Evolutionary conservation across 1,140 invertebrate species (phyloP).

Genomic region (Saccostrea echinata): DNA sequence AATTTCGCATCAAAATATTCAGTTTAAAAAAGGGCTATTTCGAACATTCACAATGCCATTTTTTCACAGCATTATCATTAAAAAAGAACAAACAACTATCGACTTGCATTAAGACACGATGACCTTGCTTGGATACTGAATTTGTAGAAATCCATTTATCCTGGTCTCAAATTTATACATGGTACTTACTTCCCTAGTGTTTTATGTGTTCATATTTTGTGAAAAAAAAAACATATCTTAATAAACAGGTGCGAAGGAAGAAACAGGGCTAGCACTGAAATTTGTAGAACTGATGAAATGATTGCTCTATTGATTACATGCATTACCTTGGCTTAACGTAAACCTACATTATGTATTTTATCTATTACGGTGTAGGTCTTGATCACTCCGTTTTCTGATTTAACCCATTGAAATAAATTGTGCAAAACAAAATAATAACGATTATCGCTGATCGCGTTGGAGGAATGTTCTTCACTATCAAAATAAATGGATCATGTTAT

Average conservation of each 20-base stretch:
- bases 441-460: background rate
- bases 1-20: too few relatives aligned
- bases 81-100: too few relatives aligned
- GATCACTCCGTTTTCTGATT: too few relatives aligned
- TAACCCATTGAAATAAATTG: background rate
- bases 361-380: background rate
- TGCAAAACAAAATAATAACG: constrained; percentile 27
- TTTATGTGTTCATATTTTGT: background rate
- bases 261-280: background rate
- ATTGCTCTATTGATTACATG: background rate
- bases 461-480: constrained; percentile 1
- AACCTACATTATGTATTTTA: background rate
- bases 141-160: too few relatives aligned
- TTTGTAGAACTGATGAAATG: background rate
- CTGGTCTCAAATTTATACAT: too few relatives aligned
- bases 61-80: too few relatives aligned
- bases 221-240: background rate
- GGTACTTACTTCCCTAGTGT: background rate
- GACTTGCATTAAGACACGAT: too few relatives aligned
- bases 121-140: too few relatives aligned
- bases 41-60: too few relatives aligned
- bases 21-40: too few relatives aligned
- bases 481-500: constrained; percentile 10
- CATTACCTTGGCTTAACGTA: background rate
- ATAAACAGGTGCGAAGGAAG: background rate